Percentiles rank a stretch among this genome's conserved stretches.
Conservation (phyloP, 2,113 vertebrate genomes). For the Trinectes maculatus region DNA sequence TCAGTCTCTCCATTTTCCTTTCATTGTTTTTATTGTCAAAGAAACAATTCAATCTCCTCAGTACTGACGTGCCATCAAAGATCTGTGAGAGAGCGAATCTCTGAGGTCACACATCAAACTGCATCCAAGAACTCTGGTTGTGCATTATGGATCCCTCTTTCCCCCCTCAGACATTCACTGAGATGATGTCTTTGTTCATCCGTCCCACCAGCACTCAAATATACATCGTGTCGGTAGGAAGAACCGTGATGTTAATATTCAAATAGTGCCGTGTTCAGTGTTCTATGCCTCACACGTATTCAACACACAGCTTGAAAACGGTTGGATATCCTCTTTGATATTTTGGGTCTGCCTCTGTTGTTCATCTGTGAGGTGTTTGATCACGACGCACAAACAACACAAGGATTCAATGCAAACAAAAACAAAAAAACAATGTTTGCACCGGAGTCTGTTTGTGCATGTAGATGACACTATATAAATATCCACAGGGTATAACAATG, state of each 20-base stretch:
- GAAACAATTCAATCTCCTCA: constrained; percentile 18
- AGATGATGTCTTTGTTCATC: constrained; percentile 26
- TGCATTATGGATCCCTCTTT: constrained; percentile 44
- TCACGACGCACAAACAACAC: neutral
- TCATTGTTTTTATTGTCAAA: neutral
- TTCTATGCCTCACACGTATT: neutral
- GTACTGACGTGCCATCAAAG: constrained; percentile 3
- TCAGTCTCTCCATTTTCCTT: neutral
- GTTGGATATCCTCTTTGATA: constrained; percentile 41
- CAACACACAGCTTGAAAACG: constrained; percentile 17
- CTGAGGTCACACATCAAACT: constrained; percentile 46
- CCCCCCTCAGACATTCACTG: constrained; percentile 28
- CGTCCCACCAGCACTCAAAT: constrained; percentile 6
- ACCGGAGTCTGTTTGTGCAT: neutral
- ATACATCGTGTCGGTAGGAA: constrained; percentile 14
- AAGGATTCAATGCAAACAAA: constrained; percentile 1
- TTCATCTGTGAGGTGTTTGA: constrained; percentile 17
- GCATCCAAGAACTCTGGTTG: constrained; percentile 15
- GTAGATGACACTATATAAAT: neutral
- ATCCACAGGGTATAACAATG: neutral
- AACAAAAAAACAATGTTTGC: neutral
- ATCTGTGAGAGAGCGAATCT: constrained; percentile 21
- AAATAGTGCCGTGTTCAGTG: constrained; percentile 1
- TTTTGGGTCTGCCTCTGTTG: constrained; percentile 11
- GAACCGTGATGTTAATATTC: constrained; percentile 44